Evolutionary conservation across 2,113 vertebrate species (phyloP).

Genomic region (Pao palembangensis): DNA sequence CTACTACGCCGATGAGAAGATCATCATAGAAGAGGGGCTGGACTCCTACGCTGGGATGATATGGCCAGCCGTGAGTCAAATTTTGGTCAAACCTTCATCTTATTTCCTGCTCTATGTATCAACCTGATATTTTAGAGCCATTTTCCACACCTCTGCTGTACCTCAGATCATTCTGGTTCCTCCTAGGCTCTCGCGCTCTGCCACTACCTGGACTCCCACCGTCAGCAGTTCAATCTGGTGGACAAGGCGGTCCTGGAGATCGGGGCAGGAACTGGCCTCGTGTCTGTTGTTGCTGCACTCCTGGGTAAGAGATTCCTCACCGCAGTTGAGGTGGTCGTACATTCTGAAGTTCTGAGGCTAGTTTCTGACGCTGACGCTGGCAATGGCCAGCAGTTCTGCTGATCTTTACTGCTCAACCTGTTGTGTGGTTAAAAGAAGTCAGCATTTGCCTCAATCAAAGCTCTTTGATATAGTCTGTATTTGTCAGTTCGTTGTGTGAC

Average conservation of each 20-base stretch:
- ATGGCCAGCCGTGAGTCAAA: conserved; percentile 68
- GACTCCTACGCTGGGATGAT: conserved; percentile 64
- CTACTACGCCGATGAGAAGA: conserved; percentile 56
- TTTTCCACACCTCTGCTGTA: no score
- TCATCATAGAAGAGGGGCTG: conserved; percentile 55
- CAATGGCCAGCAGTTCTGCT: no score
- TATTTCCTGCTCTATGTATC: no score
- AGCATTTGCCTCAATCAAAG: no score
- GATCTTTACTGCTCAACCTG: no score
- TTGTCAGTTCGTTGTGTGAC: no score
- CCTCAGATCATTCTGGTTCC: neutral
- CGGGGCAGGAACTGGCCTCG: conserved; percentile 85
- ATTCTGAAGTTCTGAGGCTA: no score
- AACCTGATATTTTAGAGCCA: no score
- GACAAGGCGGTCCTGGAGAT: conserved; percentile 86
- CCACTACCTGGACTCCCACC: conserved; percentile 83
- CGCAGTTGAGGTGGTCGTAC: no score
- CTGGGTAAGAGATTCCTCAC: conserved; percentile 49
- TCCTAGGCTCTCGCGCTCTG: conserved; percentile 82
- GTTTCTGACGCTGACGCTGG: no score
- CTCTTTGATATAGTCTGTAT: no score
- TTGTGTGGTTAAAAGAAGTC: no score
- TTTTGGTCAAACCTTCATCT: neutral
- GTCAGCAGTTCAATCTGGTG: conserved; percentile 74
- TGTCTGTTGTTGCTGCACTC: conserved; percentile 57